These are phyloP conservation scores for Oenanthe melanoleuca DNA, from an alignment of 2,113 vertebrate species.

Conservation along the genomic window DNA sequence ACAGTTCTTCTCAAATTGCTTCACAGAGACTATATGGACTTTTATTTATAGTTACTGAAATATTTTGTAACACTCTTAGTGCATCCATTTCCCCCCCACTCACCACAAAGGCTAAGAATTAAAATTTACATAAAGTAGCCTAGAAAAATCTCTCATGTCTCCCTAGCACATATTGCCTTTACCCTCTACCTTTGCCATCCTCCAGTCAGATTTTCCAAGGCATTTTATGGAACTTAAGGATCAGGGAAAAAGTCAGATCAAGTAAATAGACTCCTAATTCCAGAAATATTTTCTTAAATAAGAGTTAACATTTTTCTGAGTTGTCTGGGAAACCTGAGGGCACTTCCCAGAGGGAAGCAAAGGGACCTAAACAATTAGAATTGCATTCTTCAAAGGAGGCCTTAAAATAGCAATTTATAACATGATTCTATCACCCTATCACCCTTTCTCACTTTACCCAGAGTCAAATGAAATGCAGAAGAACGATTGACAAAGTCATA, in stretches of 20 bases:
- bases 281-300: background rate
- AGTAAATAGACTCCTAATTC: background rate
- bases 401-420: background rate
- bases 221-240: background rate
- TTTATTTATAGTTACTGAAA: slow-evolving; percentile 33
- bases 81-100: background rate
- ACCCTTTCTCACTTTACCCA: background rate
- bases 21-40: background rate
- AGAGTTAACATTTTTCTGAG: background rate
- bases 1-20: background rate
- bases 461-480: background rate
- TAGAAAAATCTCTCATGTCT: background rate
- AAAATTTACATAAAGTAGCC: background rate
- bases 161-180: background rate
- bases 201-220: background rate
- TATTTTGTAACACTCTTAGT: background rate
- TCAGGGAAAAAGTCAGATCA: background rate
- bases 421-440: fast-evolving
- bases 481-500: background rate
- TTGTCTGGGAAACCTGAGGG: background rate
- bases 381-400: background rate
- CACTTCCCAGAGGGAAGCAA: background rate
- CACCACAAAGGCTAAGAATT: background rate
- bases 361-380: background rate
- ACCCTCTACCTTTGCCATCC: background rate